Percentiles rank a stretch among this genome's conserved stretches.
phyloP scores from a whole-genome alignment of 2,797 vertebrate species.

The Neostethus bicornis region DNA sequence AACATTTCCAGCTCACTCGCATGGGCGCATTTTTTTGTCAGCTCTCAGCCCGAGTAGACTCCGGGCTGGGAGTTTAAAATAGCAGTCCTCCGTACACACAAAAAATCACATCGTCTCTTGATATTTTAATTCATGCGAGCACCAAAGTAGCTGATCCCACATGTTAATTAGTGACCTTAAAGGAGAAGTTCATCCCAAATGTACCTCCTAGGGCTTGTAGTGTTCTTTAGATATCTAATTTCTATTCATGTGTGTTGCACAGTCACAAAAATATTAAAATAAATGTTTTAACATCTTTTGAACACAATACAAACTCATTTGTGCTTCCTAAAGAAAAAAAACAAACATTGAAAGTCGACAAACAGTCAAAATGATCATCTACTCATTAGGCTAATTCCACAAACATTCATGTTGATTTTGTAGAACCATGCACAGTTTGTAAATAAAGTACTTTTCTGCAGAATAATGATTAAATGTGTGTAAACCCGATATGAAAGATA shows the following conservation, averaged over 20 bases:
- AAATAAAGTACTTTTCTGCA: background rate
- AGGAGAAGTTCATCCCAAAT: background rate
- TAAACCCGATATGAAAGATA: too few relatives aligned
- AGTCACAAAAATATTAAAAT: background rate
- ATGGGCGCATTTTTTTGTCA: conserved; percentile 6
- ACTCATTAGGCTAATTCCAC: background rate
- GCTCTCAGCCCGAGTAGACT: conserved; percentile 1
- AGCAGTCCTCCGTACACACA: background rate
- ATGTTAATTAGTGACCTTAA: conserved; percentile 1
- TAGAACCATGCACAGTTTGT: background rate
- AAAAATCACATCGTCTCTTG: background rate
- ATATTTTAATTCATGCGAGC: conserved; percentile 3
- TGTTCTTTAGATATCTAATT: background rate
- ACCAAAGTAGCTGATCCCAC: background rate
- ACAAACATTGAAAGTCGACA: background rate
- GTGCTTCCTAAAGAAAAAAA: background rate
- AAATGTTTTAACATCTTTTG: background rate
- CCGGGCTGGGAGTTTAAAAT: background rate
- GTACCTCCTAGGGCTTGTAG: background rate
- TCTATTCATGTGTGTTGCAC: background rate
- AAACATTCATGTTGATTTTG: background rate
- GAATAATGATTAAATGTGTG: background rate
- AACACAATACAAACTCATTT: background rate
- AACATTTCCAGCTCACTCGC: conserved; percentile 5
- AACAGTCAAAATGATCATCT: background rate